These are phyloP conservation scores for Manis javanica DNA, from an alignment of 2,797 vertebrate genomes.

Conservation along the genomic window DNA sequence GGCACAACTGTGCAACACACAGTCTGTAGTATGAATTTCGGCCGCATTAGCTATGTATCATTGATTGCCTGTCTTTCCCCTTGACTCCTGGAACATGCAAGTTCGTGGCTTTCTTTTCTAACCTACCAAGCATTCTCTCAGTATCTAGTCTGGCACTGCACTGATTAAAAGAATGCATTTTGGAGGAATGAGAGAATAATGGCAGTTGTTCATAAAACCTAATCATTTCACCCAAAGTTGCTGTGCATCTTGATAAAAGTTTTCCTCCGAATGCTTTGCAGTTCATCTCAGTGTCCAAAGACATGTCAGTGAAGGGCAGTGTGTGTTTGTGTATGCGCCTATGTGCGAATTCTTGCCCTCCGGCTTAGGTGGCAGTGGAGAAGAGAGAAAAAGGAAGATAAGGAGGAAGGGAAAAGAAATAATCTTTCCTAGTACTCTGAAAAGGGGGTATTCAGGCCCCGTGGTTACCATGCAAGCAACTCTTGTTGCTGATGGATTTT, in stretches of 20 bases:
- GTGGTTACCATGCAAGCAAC: conserved; percentile 29
- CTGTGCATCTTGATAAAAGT: not conserved
- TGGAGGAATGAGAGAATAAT: conserved; percentile 4
- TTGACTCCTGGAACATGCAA: conserved; percentile 5
- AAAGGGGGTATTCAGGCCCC: not conserved
- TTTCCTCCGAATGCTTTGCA: conserved; percentile 32
- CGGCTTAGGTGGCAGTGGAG: not conserved
- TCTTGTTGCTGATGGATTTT: conserved; percentile 48
- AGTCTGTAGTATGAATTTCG: not conserved
- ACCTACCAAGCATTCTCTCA: not conserved
- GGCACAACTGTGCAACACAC: not conserved
- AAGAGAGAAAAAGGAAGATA: not conserved
- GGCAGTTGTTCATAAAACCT: not conserved
- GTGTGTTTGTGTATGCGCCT: not conserved
- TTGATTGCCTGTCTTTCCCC: not conserved
- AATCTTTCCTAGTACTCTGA: not conserved
- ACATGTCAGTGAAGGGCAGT: not conserved
- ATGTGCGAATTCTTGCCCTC: not conserved
- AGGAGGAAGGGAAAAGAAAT: not conserved
- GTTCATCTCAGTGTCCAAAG: not conserved
- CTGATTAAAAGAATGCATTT: not conserved
- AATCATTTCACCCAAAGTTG: conserved; percentile 10
- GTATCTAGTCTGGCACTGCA: not conserved
- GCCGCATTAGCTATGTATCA: not conserved
- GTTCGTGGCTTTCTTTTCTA: not conserved